Percentiles rank a stretch among this genome's conserved stretches.
Conservation (phyloP, 2,797 vertebrate species). For the Adrianichthys oophorus region DNA sequence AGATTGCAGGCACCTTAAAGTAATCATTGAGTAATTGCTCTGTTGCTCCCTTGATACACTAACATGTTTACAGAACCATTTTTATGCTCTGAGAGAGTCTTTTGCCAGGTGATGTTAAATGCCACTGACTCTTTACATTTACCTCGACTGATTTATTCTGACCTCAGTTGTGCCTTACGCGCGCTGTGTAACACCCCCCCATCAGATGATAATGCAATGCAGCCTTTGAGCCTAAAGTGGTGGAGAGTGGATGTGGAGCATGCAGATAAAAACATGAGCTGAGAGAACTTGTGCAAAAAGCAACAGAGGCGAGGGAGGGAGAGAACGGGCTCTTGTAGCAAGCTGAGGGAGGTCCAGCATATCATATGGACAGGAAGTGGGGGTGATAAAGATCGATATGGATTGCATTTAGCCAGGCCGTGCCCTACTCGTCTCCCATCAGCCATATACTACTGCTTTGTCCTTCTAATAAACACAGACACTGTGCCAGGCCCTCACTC, state of each 20-base stretch:
- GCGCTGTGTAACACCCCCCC: slow-evolving; percentile 25
- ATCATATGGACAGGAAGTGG: slow-evolving; percentile 72
- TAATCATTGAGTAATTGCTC: slow-evolving; percentile 19
- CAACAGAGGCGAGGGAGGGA: slow-evolving; percentile 14
- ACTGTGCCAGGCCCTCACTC: background rate
- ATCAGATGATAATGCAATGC: slow-evolving; percentile 34
- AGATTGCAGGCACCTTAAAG: slow-evolving; percentile 25
- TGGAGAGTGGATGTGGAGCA: background rate
- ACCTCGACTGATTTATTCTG: slow-evolving; percentile 41
- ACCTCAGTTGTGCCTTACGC: slow-evolving; percentile 28
- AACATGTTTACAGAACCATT: slow-evolving; percentile 39
- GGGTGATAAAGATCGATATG: slow-evolving; percentile 73
- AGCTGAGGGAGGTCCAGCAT: slow-evolving; percentile 54
- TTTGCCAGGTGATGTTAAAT: slow-evolving; percentile 53
- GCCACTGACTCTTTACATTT: slow-evolving; percentile 27
- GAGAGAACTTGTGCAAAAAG: slow-evolving; percentile 15
- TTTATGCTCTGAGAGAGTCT: slow-evolving; percentile 40
- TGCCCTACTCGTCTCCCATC: slow-evolving; percentile 34
- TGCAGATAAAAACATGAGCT: slow-evolving; percentile 7
- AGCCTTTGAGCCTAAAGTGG: slow-evolving; percentile 33
- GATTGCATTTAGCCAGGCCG: slow-evolving; percentile 63
- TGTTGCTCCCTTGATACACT: slow-evolving; percentile 15
- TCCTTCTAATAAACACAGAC: slow-evolving; percentile 32
- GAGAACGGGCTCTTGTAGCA: slow-evolving; percentile 58
- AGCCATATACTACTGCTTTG: slow-evolving; percentile 44